Evolutionary conservation across 2,113 vertebrate genomes (phyloP).

Genomic region (Lichenostomus cassidix): DNA sequence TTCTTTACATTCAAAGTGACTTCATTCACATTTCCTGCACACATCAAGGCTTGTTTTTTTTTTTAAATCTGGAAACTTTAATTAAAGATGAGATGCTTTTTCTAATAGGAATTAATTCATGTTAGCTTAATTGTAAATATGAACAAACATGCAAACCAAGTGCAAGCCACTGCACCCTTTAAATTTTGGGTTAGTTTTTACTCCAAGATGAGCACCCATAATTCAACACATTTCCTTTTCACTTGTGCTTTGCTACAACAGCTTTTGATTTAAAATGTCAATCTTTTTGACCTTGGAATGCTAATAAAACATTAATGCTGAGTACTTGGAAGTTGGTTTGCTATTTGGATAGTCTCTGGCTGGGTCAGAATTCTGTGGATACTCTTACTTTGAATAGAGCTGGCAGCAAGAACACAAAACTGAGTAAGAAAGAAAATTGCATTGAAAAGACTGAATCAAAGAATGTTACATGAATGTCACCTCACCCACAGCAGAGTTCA

Average conservation of each 20-base stretch:
- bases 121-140: not conserved
- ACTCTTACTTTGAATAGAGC: not conserved
- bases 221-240: not conserved
- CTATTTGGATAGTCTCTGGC: not conserved
- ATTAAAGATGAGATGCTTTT: not conserved
- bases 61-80: not conserved
- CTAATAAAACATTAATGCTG: not conserved
- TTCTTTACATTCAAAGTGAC: not conserved
- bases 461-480: not conserved
- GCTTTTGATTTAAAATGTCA: not conserved
- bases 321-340: not conserved
- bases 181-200: not conserved
- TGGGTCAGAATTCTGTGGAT: not conserved
- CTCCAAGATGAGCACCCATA: not conserved
- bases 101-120: not conserved
- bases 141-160: not conserved
- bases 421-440: not conserved
- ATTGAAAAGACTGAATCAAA: not conserved
- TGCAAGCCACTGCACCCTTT: not conserved
- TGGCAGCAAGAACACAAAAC: not conserved
- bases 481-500: not conserved
- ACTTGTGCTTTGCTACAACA: not conserved
- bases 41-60: not conserved
- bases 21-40: not conserved
- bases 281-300: not conserved